A percentile compares a stretch with the other conserved stretches of the same genome.
phyloP scores from a whole-genome alignment of 2,888 invertebrate species.

The Panopea generosa region DNA sequence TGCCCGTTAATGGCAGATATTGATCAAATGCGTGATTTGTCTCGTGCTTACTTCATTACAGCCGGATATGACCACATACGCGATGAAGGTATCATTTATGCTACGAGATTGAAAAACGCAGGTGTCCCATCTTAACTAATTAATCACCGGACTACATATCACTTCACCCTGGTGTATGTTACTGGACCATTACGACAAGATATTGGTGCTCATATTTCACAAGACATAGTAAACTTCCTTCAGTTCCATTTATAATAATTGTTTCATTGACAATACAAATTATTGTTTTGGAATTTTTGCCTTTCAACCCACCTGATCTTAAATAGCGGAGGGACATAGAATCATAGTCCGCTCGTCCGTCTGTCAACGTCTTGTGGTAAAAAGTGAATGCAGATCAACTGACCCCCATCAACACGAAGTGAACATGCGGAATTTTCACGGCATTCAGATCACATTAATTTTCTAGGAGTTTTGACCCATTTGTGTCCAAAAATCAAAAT shows the following conservation, averaged over 20 bases:
- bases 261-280: too few relatives aligned
- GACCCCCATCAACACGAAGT: too few relatives aligned
- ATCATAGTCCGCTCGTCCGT: too few relatives aligned
- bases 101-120: conserved; percentile 70
- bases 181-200: conserved; percentile 40
- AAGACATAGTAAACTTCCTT: conserved; percentile 52
- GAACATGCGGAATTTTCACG: too few relatives aligned
- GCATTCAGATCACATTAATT: too few relatives aligned
- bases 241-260: conserved; percentile 39
- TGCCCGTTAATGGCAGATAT: conserved; percentile 57
- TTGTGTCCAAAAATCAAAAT: too few relatives aligned
- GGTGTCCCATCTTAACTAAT: conserved; percentile 65
- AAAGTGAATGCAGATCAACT: too few relatives aligned
- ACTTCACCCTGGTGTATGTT: conserved; percentile 53
- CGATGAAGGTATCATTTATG: conserved; percentile 65
- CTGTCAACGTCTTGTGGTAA: too few relatives aligned
- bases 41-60: conserved; percentile 61
- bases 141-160: conserved; percentile 62
- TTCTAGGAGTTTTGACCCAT: too few relatives aligned
- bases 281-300: too few relatives aligned
- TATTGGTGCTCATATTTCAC: conserved; percentile 36
- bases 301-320: too few relatives aligned
- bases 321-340: too few relatives aligned
- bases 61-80: conserved; percentile 64
- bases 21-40: conserved; percentile 38